Base-by-base conservation (phyloP, 2,113 vertebrate genomes). In the Monopterus albus region DNA sequence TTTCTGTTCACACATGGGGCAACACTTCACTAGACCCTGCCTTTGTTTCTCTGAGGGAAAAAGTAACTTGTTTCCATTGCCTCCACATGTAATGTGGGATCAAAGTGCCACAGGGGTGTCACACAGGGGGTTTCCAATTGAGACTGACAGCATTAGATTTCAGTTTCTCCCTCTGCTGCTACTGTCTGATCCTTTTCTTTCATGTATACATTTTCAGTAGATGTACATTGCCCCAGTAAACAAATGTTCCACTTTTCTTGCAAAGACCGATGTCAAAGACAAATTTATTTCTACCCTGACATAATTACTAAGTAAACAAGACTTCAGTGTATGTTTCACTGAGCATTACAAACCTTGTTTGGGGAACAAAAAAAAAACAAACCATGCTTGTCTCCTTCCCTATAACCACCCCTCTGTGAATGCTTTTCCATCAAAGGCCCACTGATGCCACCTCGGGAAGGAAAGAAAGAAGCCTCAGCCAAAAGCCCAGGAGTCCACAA, bases 31-130 rank as follows among this genome's bases (percentile, higher is more conserved):
- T 8, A 43, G 28, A 59, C 52, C 35, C 21, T 39, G 57, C 33
- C 26, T 31, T 17, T 52, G 62, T 6, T n/a, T 72, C 51, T 55
- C 59, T 39, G 38, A 63, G 61, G 78, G 13, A 40, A 21, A 15
- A 73, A 31, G 43, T 26, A 53, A 31, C 72, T 66, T 82, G 78
- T 80, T 75, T 74, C 46, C 59, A 72, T 83, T 77, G 78, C 76
- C 65, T 73, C 62, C 58, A 62, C 62, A 67, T 64, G 64, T 45
- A 43, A 13, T 28, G 46, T 40, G 23, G 59, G 46, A 79, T 73
- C 38, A 36, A 63, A 72, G 62, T 71, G 70, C 56, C 78, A 68
- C 78, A 20, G 17, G 45, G 65, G 42, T 71, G 71, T 76, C 64
- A 77, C 72, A 80, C 64, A 31, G n/a, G 59, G 40, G 45, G 28